phyloP scores from a whole-genome alignment of 2,797 vertebrate species.

The Octomys mimax region DNA sequence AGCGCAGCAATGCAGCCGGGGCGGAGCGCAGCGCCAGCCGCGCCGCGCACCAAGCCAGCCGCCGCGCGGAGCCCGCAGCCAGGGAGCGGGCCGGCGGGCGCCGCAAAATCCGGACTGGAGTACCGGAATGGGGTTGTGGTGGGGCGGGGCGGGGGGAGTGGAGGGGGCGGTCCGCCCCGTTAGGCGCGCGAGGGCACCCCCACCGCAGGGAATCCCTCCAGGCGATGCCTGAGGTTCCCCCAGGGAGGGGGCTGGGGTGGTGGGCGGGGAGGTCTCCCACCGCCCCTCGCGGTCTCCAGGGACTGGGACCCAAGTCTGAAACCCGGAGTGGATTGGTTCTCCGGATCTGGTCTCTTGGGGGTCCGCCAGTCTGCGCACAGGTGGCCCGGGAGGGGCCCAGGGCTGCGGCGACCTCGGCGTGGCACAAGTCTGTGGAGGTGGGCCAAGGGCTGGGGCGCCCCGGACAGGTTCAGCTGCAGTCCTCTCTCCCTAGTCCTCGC shows the following conservation, averaged over 20 bases:
- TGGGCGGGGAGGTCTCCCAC: conserved; percentile 72
- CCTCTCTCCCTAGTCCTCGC: not conserved
- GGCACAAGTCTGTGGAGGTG: conserved; percentile 64
- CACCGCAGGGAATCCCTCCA: conserved; percentile 61
- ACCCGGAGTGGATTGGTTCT: conserved; percentile 75
- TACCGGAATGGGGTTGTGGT: conserved; percentile 81
- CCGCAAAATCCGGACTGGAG: conserved; percentile 87
- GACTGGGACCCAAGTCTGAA: conserved; percentile 62
- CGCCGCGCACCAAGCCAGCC: conserved; percentile 77
- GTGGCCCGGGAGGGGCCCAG: conserved; percentile 78
- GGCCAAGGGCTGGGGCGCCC: conserved; percentile 14
- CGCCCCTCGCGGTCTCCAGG: conserved; percentile 62
- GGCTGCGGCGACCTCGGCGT: conserved; percentile 72
- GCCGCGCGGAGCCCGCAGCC: conserved; percentile 79
- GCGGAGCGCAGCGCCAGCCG: conserved; percentile 84
- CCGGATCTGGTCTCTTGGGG: conserved; percentile 63
- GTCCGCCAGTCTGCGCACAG: conserved; percentile 69
- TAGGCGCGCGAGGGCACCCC: conserved; percentile 16
- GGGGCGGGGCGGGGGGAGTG: conserved; percentile 77
- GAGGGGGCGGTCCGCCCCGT: conserved; percentile 52
- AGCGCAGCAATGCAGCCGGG: conserved; percentile 87
- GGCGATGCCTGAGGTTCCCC: conserved; percentile 67
- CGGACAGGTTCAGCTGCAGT: conserved; percentile 59
- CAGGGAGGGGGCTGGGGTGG: conserved; percentile 60
- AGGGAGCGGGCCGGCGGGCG: conserved; percentile 81